Percentiles rank a stretch among this genome's conserved stretches.
Conservation (phyloP, 2,888 invertebrate species). For the Limnephilus rhombicus region DNA sequence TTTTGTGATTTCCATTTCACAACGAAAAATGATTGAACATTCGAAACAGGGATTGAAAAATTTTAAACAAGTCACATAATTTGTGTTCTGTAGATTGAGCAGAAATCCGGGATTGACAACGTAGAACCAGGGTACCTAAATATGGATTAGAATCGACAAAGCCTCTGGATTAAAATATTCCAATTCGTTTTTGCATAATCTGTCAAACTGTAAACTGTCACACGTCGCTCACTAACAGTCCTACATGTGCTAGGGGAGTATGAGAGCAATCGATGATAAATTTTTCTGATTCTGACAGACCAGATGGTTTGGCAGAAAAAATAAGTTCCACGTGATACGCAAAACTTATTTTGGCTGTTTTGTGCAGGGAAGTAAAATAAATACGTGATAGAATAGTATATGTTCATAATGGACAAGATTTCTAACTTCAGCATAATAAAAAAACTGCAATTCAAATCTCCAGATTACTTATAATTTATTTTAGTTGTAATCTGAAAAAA, state of each 20-base stretch:
- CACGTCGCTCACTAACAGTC: neutral
- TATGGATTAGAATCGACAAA: neutral
- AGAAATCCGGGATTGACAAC: neutral
- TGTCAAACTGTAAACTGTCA: slow-evolving; percentile 1
- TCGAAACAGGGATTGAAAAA: neutral
- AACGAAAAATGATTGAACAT: neutral
- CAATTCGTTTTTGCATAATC: neutral
- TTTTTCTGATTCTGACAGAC: neutral
- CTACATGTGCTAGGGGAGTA: neutral
- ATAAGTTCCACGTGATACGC: neutral
- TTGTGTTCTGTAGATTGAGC: neutral
- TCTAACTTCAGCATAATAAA: too few relatives aligned
- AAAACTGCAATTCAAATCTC: too few relatives aligned
- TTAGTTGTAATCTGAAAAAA: too few relatives aligned
- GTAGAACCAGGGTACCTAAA: neutral
- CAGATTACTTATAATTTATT: too few relatives aligned
- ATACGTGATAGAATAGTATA: neutral
- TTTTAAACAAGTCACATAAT: neutral
- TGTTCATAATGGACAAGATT: too few relatives aligned
- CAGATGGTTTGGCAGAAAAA: neutral
- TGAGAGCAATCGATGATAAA: neutral
- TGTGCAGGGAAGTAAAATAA: neutral
- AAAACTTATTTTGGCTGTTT: neutral
- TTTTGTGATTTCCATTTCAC: neutral
- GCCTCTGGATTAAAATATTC: neutral